phyloP scores from a whole-genome alignment of 2,888 invertebrate genomes.

The Eilema sororculum region DNA sequence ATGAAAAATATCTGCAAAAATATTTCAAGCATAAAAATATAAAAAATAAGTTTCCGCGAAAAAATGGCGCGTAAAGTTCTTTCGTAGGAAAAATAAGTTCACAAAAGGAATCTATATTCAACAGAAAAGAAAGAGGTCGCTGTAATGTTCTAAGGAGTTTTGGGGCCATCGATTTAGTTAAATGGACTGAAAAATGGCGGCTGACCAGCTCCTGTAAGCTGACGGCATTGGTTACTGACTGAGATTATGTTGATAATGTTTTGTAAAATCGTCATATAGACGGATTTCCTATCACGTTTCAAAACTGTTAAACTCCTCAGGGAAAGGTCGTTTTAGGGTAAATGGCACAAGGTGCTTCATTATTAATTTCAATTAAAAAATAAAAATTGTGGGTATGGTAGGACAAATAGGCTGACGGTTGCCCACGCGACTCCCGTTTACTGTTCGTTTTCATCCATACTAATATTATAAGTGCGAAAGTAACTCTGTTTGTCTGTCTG shows the following conservation, averaged over 20 bases:
- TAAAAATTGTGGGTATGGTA: too few species aligned
- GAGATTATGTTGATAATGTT: neutral
- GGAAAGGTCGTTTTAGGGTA: too few species aligned
- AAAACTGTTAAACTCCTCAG: too few species aligned
- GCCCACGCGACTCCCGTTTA: too few species aligned
- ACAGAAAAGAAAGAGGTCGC: slow-evolving; percentile 54
- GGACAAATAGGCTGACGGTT: too few species aligned
- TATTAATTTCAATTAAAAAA: too few species aligned
- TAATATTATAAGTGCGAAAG: too few species aligned
- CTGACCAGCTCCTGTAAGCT: slow-evolving; percentile 66
- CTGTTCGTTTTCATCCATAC: too few species aligned
- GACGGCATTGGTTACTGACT: slow-evolving; percentile 47
- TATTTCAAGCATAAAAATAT: slow-evolving; percentile 42
- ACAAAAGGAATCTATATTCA: slow-evolving; percentile 55
- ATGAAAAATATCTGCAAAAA: slow-evolving; percentile 40
- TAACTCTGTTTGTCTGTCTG: too few species aligned
- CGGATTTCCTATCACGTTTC: neutral
- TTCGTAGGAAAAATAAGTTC: slow-evolving; percentile 41
- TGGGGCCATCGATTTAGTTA: slow-evolving; percentile 74
- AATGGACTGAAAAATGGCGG: slow-evolving; percentile 78
- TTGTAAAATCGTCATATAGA: neutral
- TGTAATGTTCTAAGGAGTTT: slow-evolving; percentile 59
- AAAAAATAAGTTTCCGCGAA: slow-evolving; percentile 36
- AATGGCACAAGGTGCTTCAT: too few species aligned
- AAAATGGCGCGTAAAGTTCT: slow-evolving; percentile 39